phyloP scores from a whole-genome alignment of 1,140 invertebrate genomes.

The Pectinophora gossypiella region DNA sequence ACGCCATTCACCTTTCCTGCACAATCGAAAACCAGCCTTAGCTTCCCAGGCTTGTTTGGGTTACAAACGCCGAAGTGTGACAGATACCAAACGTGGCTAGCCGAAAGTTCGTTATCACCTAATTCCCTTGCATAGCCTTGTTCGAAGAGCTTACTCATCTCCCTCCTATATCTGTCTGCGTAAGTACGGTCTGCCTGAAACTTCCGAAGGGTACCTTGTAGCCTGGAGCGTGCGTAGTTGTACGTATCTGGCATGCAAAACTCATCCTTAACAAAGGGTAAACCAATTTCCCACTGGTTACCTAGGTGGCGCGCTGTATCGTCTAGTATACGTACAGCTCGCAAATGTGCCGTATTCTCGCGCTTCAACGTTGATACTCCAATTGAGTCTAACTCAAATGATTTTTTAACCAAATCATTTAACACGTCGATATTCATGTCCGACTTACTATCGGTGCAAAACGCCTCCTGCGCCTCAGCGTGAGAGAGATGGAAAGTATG shows the following conservation, averaged over 20 bases:
- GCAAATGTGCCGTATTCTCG: slow-evolving; percentile 1
- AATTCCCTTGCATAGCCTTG: neutral
- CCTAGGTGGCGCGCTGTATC: neutral
- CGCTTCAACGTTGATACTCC: slow-evolving; percentile 12
- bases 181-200: neutral
- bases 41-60: slow-evolving; percentile 28
- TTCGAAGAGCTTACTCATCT: neutral
- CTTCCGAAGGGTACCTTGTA: neutral
- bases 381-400: slow-evolving; percentile 20
- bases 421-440: neutral
- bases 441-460: too few species aligned
- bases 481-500: neutral
- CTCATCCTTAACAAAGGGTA: neutral
- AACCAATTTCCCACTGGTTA: slow-evolving; percentile 1
- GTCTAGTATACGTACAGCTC: neutral
- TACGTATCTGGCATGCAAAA: neutral
- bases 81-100: slow-evolving; percentile 31
- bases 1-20: slow-evolving; percentile 19
- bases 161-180: neutral
- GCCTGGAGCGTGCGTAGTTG: neutral
- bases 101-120: too few species aligned
- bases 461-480: neutral
- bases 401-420: slow-evolving; percentile 8
- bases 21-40: slow-evolving; percentile 34
- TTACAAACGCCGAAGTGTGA: slow-evolving; percentile 37